These are phyloP conservation scores for Periophthalmus modestus DNA, from an alignment of 2,113 vertebrate genomes.

Conservation along the genomic window DNA sequence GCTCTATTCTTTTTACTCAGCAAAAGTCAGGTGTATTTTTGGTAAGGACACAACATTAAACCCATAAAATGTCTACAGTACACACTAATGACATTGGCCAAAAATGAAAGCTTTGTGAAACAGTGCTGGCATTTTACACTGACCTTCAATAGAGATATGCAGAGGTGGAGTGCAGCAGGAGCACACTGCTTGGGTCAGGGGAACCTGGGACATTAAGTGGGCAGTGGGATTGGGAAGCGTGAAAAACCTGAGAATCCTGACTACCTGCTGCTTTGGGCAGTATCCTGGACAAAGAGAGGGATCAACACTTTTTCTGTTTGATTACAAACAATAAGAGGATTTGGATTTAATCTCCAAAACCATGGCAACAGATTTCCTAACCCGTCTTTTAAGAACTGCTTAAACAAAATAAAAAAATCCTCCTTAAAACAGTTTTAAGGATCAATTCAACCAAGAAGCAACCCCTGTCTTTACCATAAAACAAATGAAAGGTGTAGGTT, in stretches of 20 bases:
- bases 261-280: constrained; percentile 76
- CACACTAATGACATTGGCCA: constrained; percentile 4
- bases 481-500: not conserved
- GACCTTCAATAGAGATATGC: constrained; percentile 52
- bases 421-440: not conserved
- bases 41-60: not conserved
- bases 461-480: not conserved
- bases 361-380: constrained; percentile 66
- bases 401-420: not conserved
- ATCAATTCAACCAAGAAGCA: not conserved
- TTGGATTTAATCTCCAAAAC: constrained; percentile 54
- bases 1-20: not conserved
- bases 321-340: constrained; percentile 73
- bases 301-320: constrained; percentile 53
- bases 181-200: constrained; percentile 33
- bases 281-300: constrained; percentile 46
- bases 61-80: not conserved
- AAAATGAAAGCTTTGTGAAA: constrained; percentile 36
- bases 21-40: not conserved
- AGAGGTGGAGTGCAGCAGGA: constrained; percentile 61
- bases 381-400: constrained; percentile 27
- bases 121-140: constrained; percentile 40
- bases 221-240: constrained; percentile 31
- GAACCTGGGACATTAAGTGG: constrained; percentile 30
- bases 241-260: constrained; percentile 67